Base-by-base conservation (phyloP, 2,797 vertebrate species). In the Sebastiscus albofasciatus region DNA sequence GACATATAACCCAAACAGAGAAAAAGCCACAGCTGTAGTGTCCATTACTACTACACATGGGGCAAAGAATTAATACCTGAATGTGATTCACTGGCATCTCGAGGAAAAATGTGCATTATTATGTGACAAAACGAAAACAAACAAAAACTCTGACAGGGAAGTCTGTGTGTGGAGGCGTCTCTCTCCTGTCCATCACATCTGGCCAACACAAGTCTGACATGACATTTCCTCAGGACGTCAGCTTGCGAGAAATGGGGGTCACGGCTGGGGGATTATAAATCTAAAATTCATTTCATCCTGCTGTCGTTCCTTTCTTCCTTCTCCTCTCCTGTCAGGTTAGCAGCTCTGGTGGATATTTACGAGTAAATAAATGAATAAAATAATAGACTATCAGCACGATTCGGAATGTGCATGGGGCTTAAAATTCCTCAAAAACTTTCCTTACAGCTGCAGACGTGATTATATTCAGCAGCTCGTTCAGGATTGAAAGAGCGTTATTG, bases 221-320 rank as follows among this genome's bases (percentile, higher is more conserved):
- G 93, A 94, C 94, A 93, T 94, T 94, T 94, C 87, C 87, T 83
- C 82, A 84, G 85, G 89, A 93, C n/a, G 26, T 80, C 52, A 68
- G 82, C 80, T 56, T 68, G 84, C 75, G 81, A 81, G 79, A 87
- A 90, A 90, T 75, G 42, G 71, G 82, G 87, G 90, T 89, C 88
- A 91, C 12, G 67, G 85, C 85, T 89, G 68, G 69, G 36, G 79
- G 75, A 82, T 85, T 79, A 88, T 76, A 92, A 89, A 92, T 92
- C 81, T 90, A 81, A 91, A 92, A 88, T 85, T 90, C 64, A 88
- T 92, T 87, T 87, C 83, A 87, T 81, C 70, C 79, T 74, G 65
- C 81, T 75, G 84, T 90, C 77, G 74, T 60, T 81, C 78, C 72
- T 29, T 70, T 61, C n/a, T 65, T 75, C 77, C 26, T 81, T 69